Evolutionary conservation across 1,140 invertebrate genomes (phyloP).

Genomic region (Trachymyrmex cornetzi): DNA sequence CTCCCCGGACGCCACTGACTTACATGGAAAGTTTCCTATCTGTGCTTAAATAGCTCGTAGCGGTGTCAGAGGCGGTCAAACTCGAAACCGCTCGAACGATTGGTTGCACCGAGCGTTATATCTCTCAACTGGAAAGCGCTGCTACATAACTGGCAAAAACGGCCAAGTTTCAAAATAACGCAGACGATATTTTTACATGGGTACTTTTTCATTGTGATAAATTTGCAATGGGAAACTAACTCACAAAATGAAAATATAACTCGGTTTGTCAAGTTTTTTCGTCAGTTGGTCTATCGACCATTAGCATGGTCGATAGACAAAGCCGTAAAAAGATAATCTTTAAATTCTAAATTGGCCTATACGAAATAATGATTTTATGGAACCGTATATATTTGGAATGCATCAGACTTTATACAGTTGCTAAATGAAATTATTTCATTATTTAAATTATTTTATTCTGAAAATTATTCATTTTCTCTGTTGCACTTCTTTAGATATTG

Average conservation of each 20-base stretch:
- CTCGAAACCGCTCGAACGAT: constrained; percentile 45
- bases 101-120: neutral
- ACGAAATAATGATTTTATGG: neutral
- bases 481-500: no score
- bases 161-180: neutral
- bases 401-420: neutral
- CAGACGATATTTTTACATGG: neutral
- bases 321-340: neutral
- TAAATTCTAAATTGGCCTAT: neutral
- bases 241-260: neutral
- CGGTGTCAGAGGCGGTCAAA: constrained; percentile 42
- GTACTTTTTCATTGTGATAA: neutral
- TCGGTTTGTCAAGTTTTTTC: neutral
- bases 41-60: constrained; percentile 53
- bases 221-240: neutral
- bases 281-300: no score
- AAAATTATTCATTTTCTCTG: no score
- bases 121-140: neutral
- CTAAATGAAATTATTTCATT: constrained; percentile 2
- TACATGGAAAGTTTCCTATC: constrained; percentile 56
- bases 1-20: constrained; percentile 52
- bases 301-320: neutral
- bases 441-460: neutral
- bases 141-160: neutral
- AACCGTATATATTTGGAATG: neutral